Evolutionary conservation across 1,140 invertebrate species (phyloP).

Genomic region (Saxidomus purpurata): DNA sequence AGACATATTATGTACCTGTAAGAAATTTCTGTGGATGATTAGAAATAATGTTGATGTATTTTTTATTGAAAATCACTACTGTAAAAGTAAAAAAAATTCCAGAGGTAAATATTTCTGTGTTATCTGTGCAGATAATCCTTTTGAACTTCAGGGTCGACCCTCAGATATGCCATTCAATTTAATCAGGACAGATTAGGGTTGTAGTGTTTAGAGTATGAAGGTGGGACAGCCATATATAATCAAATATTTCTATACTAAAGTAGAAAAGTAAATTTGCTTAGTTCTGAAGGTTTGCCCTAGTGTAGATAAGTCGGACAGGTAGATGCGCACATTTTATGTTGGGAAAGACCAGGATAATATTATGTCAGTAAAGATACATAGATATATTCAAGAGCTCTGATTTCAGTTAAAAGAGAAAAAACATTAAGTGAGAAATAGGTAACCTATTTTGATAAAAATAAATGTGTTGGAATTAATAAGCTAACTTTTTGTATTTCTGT

Average conservation of each 20-base stretch:
- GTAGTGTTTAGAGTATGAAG: constrained; percentile 59
- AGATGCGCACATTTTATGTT: background rate
- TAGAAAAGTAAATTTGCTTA: constrained; percentile 66
- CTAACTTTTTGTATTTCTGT: background rate
- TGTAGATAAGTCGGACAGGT: constrained; percentile 11
- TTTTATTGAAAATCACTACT: too few relatives aligned
- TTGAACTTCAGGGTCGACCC: constrained; percentile 22
- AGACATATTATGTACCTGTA: too few relatives aligned
- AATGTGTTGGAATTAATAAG: background rate
- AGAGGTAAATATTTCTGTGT: too few relatives aligned
- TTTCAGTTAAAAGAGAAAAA: background rate
- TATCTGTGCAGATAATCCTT: too few relatives aligned
- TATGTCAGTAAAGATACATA: background rate
- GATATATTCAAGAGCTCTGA: background rate
- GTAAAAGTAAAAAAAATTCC: too few relatives aligned
- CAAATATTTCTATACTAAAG: constrained; percentile 67
- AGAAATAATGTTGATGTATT: too few relatives aligned
- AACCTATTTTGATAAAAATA: background rate
- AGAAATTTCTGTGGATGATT: too few relatives aligned
- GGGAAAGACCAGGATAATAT: background rate
- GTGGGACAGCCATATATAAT: constrained; percentile 59
- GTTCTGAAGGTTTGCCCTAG: background rate
- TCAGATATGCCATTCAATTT: constrained; percentile 33
- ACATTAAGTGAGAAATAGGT: background rate
- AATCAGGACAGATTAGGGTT: constrained; percentile 65